Evolutionary conservation across 2,888 invertebrate genomes (phyloP).

Genomic region (Morinoia aosen): DNA sequence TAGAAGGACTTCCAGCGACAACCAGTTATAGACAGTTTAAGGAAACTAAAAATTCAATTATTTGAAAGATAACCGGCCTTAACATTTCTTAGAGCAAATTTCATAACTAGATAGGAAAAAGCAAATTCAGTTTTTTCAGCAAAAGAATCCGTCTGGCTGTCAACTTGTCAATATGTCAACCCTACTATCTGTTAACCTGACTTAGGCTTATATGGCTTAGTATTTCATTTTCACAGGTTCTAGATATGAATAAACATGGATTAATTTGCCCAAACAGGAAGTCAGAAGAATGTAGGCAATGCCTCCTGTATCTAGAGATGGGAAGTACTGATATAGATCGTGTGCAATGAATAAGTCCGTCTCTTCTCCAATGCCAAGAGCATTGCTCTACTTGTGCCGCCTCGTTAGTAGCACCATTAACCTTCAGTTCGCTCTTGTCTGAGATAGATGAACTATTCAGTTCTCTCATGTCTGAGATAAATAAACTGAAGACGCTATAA

Average conservation of each 20-base stretch:
- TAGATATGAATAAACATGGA: not conserved
- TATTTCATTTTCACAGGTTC: not conserved
- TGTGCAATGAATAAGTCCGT: not conserved
- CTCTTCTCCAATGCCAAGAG: not conserved
- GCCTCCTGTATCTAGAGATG: too few species aligned
- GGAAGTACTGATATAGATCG: not conserved
- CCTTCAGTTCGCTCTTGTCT: not conserved
- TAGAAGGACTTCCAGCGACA: not conserved
- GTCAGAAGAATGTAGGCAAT: not conserved
- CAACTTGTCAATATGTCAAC: not conserved
- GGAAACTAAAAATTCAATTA: too few species aligned
- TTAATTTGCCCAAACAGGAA: not conserved
- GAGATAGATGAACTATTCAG: not conserved
- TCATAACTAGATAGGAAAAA: too few species aligned
- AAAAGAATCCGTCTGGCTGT: not conserved
- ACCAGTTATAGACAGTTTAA: not conserved
- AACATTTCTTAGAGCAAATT: too few species aligned
- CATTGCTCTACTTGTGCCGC: not conserved
- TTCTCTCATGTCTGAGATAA: not conserved
- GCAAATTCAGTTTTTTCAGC: not conserved
- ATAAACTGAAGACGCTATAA: not conserved
- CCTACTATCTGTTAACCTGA: not conserved
- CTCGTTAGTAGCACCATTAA: not conserved
- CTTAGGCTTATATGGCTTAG: not conserved
- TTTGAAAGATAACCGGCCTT: too few species aligned